Base-by-base conservation (phyloP, 2,888 invertebrate genomes). In the Tortrix viridana region DNA sequence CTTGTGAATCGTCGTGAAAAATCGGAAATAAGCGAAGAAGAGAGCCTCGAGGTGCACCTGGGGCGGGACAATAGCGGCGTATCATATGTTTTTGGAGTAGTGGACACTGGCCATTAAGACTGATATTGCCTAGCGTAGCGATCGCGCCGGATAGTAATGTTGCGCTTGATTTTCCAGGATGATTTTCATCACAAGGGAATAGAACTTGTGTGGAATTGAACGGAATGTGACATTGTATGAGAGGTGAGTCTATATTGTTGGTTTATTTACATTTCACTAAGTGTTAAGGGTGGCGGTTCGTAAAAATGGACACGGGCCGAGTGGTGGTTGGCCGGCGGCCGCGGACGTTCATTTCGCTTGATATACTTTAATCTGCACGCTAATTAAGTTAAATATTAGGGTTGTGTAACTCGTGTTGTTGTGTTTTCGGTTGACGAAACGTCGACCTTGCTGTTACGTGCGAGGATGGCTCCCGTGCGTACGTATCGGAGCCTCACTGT, bases 181-280 rank as follows among this genome's bases (percentile, higher is more conserved):
- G 90, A 84, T 85, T 88, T 85, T 84, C 86, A 80, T 86, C 84
- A 86, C 84, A 79, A 86, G 83, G 79, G 78, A 85, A 86, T 91
- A 89, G 85, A 84, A 84, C 77, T 87, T 81, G 79, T 85, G 84
- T 86, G 86, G 86, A 87, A 89, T 89, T 91, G 87, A 92, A 87
- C 91, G 92, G 92, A 91, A 92, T 92, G 92, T 92, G 92, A 92
- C 92, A 91, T 91, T 87, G 90, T 86, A 91, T 89, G 87, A 89
- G 87, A 92, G 92, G 92, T 92, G 74, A 88, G 91, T 86, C 71
- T 72, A 79, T 80, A 84, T 80, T 79, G 82, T 80, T 76, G 73
- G 86, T 91, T 89, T 90, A 90, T 90, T 90, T 91, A 90, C 89
- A 86, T 90, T 85, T 79, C 75, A 79, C 75, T 75, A 76, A 75